Conservation (phyloP, 2,888 invertebrate species). For the Axea sp. region DNA sequence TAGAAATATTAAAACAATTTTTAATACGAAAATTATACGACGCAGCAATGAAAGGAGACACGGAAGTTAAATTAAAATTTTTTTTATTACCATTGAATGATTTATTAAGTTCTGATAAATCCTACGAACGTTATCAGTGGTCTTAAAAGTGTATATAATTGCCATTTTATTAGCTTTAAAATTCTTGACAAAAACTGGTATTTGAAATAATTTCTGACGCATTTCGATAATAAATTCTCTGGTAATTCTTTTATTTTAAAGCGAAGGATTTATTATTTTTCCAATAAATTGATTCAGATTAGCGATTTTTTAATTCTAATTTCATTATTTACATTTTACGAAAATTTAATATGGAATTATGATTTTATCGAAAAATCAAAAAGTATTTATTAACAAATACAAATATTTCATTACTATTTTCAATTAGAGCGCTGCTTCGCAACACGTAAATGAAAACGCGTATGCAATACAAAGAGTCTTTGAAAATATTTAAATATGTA, state of each 20-base stretch:
- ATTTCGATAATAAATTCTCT: constrained; percentile 1
- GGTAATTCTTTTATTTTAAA: neutral
- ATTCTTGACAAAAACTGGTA: neutral
- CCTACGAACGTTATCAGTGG: constrained; percentile 9
- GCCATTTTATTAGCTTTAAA: constrained; percentile 7
- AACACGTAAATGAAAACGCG: constrained; percentile 5
- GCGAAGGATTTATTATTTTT: too few species aligned
- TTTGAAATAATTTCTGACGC: neutral
- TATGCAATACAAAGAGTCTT: constrained; percentile 15
- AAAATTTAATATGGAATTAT: too few species aligned
- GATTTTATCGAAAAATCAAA: too few species aligned
- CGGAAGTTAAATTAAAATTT: constrained; percentile 4
- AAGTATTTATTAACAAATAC: too few species aligned
- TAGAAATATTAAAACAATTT: constrained; percentile 4
- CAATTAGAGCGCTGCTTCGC: constrained; percentile 33
- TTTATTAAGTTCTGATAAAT: constrained; percentile 19
- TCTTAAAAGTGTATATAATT: constrained; percentile 17
- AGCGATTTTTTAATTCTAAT: too few species aligned
- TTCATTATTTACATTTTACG: too few species aligned
- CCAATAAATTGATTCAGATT: too few species aligned
- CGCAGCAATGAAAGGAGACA: constrained; percentile 1
- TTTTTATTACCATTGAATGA: constrained; percentile 9
- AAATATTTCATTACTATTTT: constrained; percentile 3
- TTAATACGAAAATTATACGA: neutral
- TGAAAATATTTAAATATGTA: constrained; percentile 28